Percentiles rank a stretch among this genome's conserved stretches.
Conservation (phyloP, 2,888 invertebrate species). For the Elmis aenea region DNA sequence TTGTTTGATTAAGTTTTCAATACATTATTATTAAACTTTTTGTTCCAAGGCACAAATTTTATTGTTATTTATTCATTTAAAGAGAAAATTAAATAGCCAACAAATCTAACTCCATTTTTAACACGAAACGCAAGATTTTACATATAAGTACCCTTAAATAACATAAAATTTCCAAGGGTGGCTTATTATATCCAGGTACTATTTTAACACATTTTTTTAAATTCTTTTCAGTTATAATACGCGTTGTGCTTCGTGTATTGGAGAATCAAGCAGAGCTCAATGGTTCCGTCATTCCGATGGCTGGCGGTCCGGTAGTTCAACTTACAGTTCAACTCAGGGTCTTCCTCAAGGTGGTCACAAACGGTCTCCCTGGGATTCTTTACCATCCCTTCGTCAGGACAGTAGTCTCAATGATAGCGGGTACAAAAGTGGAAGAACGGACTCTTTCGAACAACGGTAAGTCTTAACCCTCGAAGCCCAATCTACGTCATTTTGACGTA, state of each 20-base stretch:
- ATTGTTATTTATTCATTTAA: too few relatives aligned
- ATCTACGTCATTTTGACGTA: too few relatives aligned
- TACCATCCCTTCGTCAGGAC: constrained; percentile 79
- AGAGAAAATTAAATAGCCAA: too few relatives aligned
- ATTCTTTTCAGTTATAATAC: constrained; percentile 48
- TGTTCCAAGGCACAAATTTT: too few relatives aligned
- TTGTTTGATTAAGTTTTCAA: too few relatives aligned
- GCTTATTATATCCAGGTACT: too few relatives aligned
- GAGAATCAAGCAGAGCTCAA: constrained; percentile 82
- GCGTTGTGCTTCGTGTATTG: constrained; percentile 81
- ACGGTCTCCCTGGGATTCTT: constrained; percentile 82
- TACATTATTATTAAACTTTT: too few relatives aligned
- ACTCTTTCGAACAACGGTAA: constrained; percentile 83
- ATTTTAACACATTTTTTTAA: neutral
- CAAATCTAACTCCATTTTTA: too few relatives aligned
- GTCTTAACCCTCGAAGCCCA: too few relatives aligned
- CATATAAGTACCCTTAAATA: too few relatives aligned
- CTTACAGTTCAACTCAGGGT: constrained; percentile 57
- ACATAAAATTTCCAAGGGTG: too few relatives aligned
- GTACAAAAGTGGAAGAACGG: constrained; percentile 78
- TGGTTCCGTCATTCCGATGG: constrained; percentile 90
- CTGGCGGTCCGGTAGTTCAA: constrained; percentile 74
- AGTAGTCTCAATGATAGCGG: constrained; percentile 83
- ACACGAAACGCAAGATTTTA: too few relatives aligned
- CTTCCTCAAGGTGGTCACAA: constrained; percentile 54